Base-by-base conservation (phyloP, 1,140 invertebrate species). In the Nasonia giraulti region DNA sequence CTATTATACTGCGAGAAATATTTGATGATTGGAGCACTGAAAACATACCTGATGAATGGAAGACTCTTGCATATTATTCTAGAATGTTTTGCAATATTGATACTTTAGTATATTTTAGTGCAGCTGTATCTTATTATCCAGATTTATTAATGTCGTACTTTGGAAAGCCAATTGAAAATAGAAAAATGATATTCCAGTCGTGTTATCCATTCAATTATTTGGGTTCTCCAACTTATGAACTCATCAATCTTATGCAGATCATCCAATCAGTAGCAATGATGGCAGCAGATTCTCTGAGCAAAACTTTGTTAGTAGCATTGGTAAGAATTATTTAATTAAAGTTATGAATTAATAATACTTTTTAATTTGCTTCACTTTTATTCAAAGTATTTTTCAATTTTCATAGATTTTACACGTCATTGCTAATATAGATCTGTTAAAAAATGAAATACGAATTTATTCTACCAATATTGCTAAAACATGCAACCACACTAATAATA, bases 201-300 rank as follows among this genome's bases (percentile, higher is more conserved):
- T 37, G 75, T 55, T 82, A 82, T 82, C 80, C 80, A 14, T 82
- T 82, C 14, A 27, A 74, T 62, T 82, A 55, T 47, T 44, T 74
- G 12, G 20, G 7, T 20, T 74, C 80, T 14, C 80, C 80, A n/a
- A n/a, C 50, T 20, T 82, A 82, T 40, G 80, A 82, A 62, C 31
- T 74, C 1, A 33, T 82, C 1, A 31, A 23, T 55, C 17, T 82
- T 47, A 31, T 71, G 5, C 80, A 82, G 23, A 37, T 62, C 7
- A 12, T 74, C 10, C 80, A 82, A 62, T 14, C 11, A 50, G 10
- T 55, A 14, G 11, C 31, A 31, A 75, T 82, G 11, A 62, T 40
- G 33, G 23, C 2, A 10, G n/a, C 31, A 20, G 31, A 82, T 82
- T 50, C 80, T 8, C 17, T 75, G 2, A 75, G 69, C 14, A 68